Percentiles rank a stretch among this genome's conserved stretches.
Conservation (phyloP, 1,140 invertebrate species). For the Stegodyphus mimosarum region DNA sequence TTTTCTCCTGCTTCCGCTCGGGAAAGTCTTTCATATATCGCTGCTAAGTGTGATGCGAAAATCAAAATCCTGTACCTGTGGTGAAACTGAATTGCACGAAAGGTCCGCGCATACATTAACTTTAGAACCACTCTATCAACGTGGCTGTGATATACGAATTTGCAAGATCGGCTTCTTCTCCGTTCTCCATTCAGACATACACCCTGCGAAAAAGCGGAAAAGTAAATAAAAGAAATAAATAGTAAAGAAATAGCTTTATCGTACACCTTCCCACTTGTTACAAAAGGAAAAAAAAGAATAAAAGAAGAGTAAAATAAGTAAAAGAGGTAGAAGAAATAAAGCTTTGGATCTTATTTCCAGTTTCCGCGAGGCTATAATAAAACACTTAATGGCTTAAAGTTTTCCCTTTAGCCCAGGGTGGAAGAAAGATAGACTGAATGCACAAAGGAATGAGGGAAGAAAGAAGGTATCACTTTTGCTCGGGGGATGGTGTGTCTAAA, state of each 20-base stretch:
- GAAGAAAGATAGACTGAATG: not conserved
- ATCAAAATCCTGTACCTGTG: no score
- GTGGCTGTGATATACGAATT: no score
- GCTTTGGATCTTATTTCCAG: conserved; percentile 35
- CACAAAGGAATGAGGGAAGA: not conserved
- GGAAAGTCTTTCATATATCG: no score
- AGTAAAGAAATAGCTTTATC: not conserved
- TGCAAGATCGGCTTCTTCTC: no score
- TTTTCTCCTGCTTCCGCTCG: no score
- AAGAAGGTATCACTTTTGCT: conserved; percentile 47
- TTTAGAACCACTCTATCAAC: no score
- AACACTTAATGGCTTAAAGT: conserved; percentile 54
- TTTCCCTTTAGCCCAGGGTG: conserved; percentile 16
- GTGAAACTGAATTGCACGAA: no score
- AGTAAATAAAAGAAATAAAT: no score
- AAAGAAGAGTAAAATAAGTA: not conserved
- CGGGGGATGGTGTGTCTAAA: not conserved
- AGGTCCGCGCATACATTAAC: no score
- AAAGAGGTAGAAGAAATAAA: conserved; percentile 10
- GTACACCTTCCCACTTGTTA: not conserved
- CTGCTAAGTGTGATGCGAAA: no score
- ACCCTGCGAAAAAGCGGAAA: no score
- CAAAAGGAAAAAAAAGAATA: not conserved
- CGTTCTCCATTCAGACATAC: no score
- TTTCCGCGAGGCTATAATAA: conserved; percentile 52